Conservation (phyloP, 2,113 vertebrate genomes). For the Lampris megalopsis region DNA sequence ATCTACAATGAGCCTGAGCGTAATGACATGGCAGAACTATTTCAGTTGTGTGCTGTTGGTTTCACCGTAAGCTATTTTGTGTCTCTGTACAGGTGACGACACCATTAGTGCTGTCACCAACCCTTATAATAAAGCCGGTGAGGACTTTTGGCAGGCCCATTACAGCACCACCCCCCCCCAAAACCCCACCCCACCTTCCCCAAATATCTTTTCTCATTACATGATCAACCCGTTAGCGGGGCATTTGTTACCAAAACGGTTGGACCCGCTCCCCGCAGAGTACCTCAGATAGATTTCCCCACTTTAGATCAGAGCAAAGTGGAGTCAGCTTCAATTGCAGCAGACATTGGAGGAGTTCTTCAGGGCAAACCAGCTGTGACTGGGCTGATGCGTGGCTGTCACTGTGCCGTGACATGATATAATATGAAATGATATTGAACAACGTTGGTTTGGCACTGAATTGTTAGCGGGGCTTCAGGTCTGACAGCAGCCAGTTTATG, state of each 20-base stretch:
- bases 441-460: constrained; percentile 97
- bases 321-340: constrained; percentile 92
- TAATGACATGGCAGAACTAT: constrained; percentile 24
- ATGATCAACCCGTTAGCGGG: constrained; percentile 75
- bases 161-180: constrained; percentile 37
- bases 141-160: constrained; percentile 76
- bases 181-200: constrained; percentile 34
- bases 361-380: constrained; percentile 98
- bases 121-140: constrained; percentile 56
- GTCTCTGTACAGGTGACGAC: constrained; percentile 49
- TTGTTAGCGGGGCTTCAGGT: constrained; percentile 97
- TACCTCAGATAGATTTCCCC: constrained; percentile 85
- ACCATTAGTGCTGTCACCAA: constrained; percentile 67
- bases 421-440: constrained; percentile 99
- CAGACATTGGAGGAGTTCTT: constrained; percentile 93
- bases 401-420: constrained; percentile 95
- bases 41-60: constrained; percentile 40
- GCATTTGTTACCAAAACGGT: constrained; percentile 73
- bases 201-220: constrained; percentile 79
- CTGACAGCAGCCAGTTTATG: constrained; percentile 99
- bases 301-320: constrained; percentile 85
- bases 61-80: constrained; percentile 46
- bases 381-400: constrained; percentile 94
- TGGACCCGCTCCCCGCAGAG: constrained; percentile 66
- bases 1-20: constrained; percentile 3